Percentiles rank a stretch among this genome's conserved stretches.
Conservation (phyloP, 23 tunicate genomes). For the Halocynthia aurantium region DNA sequence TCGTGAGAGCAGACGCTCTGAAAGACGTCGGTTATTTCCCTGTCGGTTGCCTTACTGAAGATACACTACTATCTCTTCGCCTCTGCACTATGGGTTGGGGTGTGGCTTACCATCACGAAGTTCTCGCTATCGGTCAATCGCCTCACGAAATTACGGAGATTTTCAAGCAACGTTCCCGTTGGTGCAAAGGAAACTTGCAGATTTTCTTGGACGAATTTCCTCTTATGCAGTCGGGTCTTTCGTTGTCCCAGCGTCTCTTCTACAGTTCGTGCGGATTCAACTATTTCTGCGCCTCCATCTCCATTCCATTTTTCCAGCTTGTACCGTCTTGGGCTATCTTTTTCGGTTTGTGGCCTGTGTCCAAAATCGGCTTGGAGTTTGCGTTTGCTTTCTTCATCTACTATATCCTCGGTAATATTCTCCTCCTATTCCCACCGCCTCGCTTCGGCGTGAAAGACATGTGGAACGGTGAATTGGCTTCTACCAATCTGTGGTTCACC, state of each 20-base stretch:
- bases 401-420: conserved; percentile 80
- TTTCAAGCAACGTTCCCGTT: conserved; percentile 90
- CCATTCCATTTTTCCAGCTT: conserved; percentile 97
- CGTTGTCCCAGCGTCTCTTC: conserved; percentile 85
- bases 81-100: conserved; percentile 99
- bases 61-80: conserved; percentile 82
- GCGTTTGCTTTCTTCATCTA: conserved; percentile 92
- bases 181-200: conserved; percentile 99
- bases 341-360: conserved; percentile 99
- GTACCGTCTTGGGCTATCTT: conserved; percentile 97
- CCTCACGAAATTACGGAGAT: conserved; percentile 98
- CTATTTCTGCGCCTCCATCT: conserved; percentile 90
- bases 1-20: conserved; percentile 91
- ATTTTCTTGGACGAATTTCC: conserved; percentile 97
- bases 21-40: conserved; percentile 98
- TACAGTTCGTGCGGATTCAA: conserved; percentile 95
- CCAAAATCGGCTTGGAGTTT: conserved; percentile 88
- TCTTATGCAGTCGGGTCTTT: conserved; percentile 92
- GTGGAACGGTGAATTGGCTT: conserved; percentile 98
- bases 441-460: conserved; percentile 81
- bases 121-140: conserved; percentile 93
- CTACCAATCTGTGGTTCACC: conserved; percentile 96
- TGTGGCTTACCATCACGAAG: conserved; percentile 99
- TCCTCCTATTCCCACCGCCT: conserved; percentile 92
- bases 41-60: conserved; percentile 97